These are phyloP conservation scores for Mustela erminea DNA, from an alignment of 2,797 vertebrate species.

Conservation along the genomic window DNA sequence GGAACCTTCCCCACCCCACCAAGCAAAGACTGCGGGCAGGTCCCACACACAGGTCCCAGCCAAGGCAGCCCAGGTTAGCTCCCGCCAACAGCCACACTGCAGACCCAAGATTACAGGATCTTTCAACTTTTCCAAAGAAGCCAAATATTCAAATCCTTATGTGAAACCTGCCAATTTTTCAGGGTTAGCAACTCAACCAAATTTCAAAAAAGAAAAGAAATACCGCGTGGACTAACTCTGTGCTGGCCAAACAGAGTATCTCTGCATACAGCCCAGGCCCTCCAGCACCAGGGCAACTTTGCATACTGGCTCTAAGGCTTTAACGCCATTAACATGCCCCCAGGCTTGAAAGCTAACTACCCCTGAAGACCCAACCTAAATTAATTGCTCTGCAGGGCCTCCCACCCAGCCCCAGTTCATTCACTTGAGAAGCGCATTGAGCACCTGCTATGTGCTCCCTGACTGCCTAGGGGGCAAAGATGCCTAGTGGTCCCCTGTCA, in stretches of 20 bases:
- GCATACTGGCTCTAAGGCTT: neutral
- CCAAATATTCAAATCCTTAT: conserved; percentile 31
- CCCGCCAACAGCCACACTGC: neutral
- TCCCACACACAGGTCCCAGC: neutral
- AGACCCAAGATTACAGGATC: neutral
- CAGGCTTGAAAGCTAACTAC: neutral
- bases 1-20: neutral
- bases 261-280: neutral
- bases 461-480: neutral
- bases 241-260: neutral
- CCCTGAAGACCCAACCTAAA: neutral
- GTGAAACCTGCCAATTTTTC: neutral
- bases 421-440: neutral
- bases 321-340: neutral
- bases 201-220: neutral
- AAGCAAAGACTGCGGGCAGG: neutral
- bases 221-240: neutral
- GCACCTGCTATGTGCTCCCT: neutral
- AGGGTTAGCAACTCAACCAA: neutral
- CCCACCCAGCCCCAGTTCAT: neutral
- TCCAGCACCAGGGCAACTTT: too few relatives aligned
- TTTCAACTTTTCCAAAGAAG: neutral
- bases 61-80: neutral
- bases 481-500: neutral
- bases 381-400: neutral